Percentiles rank a stretch among this genome's conserved stretches.
Conservation (phyloP, 2,888 invertebrate species). For the Diarsia mendica region DNA sequence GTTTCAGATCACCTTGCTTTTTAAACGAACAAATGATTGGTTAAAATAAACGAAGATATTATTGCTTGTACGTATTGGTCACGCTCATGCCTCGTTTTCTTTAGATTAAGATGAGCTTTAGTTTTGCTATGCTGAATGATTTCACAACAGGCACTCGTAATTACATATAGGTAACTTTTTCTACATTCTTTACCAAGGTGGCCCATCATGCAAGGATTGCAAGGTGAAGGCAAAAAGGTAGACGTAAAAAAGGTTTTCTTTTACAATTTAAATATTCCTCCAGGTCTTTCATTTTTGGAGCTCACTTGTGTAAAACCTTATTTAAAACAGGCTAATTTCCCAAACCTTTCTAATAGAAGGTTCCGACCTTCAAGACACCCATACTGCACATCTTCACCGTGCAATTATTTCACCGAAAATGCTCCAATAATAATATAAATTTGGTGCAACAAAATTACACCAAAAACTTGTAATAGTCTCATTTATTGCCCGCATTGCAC, state of each 20-base stretch:
- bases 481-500: conserved; percentile 81
- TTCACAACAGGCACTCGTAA: not conserved
- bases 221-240: not conserved
- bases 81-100: conserved; percentile 12
- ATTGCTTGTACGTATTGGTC: conserved; percentile 3
- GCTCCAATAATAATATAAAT: conserved; percentile 69
- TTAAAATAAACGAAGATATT: conserved; percentile 44
- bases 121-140: not conserved
- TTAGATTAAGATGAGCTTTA: not conserved
- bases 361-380: conserved; percentile 48
- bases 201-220: not conserved
- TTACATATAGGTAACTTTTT: not conserved
- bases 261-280: not conserved
- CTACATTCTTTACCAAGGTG: not conserved
- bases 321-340: conserved; percentile 18
- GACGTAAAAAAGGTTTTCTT: not conserved
- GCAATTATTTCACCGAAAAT: conserved; percentile 66
- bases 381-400: conserved; percentile 58
- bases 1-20: conserved; percentile 79
- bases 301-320: not conserved
- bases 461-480: conserved; percentile 79
- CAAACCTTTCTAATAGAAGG: conserved; percentile 34
- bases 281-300: not conserved
- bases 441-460: conserved; percentile 77
- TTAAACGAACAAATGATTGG: conserved; percentile 63